Base-by-base conservation (phyloP, 2,888 invertebrate species). In the Drosophila affinis region DNA sequence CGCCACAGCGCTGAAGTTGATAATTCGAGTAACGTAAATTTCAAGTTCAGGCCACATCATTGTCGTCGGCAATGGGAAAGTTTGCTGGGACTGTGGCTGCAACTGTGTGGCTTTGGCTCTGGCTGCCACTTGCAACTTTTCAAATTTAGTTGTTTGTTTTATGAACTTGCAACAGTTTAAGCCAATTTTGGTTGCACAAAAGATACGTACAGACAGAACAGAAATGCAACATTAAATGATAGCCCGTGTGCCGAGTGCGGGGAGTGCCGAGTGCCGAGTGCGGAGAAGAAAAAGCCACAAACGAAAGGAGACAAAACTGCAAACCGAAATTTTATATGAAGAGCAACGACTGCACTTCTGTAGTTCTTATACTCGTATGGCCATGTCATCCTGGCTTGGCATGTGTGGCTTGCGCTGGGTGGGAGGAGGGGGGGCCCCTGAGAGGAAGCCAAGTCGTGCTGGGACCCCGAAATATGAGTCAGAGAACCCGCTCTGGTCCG, bases 1-100 rank as follows among this genome's bases (percentile, higher is more conserved):
- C 62, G 47, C 24, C 51, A 47, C 44, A 45, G 17, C 51, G 52
- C 51, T 21, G 47, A 73, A 74, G 71, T 65, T 77, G 57, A 70
- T 78, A 80, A 83, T 83, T 80, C 76, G 69, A 80, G 70, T 83
- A 80, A 83, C 78, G 63, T 67, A 62, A 74, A 76, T 72, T 79
- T 81, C 83, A 81, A 81, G 80, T 83, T 80, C 83, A 82, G 72
- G 59, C 78, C 52, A 63, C 74, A 61, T 64, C 74, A 62, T 60
- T 48, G 63, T 63, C 29, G 34, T 63, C 24, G 34, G 63, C 72
- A 72, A 73, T 60, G 69, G 46, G 24, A 69, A 81, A 84, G 62
- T 83, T 80, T 73, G 39, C 39, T 39, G 34, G 14, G 14, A 57
- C 67, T 67, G 67, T 70, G 52, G 62, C 44, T 70, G 29, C 9